Percentiles rank a stretch among this genome's conserved stretches.
phyloP scores from a whole-genome alignment of 1,140 invertebrate species.

The Lucilia cuprina region DNA sequence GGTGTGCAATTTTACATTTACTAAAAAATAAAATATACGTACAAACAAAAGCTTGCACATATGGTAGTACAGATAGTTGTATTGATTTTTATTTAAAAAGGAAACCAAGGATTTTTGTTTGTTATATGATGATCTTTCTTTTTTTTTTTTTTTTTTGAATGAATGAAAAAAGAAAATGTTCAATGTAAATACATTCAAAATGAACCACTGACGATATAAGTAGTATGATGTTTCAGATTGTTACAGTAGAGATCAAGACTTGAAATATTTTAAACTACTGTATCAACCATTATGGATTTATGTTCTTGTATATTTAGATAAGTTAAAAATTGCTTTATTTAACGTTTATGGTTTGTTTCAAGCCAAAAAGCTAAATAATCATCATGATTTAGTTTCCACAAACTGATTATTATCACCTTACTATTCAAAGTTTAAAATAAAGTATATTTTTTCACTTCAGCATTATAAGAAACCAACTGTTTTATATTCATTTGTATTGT shows the following conservation, averaged over 20 bases:
- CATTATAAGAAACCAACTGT: not conserved
- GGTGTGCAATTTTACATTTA: too few relatives aligned
- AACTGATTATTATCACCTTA: too few relatives aligned
- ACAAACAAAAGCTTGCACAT: not conserved
- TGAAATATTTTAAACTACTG: not conserved
- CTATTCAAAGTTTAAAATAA: too few relatives aligned
- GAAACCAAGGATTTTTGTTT: constrained; percentile 2
- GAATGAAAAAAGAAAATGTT: not conserved
- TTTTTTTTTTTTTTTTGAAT: not conserved
- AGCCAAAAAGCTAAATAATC: too few relatives aligned
- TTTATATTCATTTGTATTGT: not conserved
- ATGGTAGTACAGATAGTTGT: not conserved
- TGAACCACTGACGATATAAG: not conserved
- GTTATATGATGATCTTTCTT: not conserved
- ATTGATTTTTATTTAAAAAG: not conserved
- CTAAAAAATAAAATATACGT: too few relatives aligned
- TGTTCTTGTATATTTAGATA: too few relatives aligned
- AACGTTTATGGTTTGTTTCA: too few relatives aligned
- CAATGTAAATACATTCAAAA: not conserved
- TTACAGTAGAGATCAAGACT: not conserved
- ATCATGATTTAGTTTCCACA: too few relatives aligned
- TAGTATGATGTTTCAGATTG: not conserved
- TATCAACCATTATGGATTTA: not conserved
- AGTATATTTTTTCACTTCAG: too few relatives aligned
- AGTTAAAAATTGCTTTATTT: too few relatives aligned